Percentiles rank a stretch among this genome's conserved stretches.
Evolutionary conservation across 35 echinoderm and acorn worm species (phyloP).

Genomic region (Acanthaster planci): DNA sequence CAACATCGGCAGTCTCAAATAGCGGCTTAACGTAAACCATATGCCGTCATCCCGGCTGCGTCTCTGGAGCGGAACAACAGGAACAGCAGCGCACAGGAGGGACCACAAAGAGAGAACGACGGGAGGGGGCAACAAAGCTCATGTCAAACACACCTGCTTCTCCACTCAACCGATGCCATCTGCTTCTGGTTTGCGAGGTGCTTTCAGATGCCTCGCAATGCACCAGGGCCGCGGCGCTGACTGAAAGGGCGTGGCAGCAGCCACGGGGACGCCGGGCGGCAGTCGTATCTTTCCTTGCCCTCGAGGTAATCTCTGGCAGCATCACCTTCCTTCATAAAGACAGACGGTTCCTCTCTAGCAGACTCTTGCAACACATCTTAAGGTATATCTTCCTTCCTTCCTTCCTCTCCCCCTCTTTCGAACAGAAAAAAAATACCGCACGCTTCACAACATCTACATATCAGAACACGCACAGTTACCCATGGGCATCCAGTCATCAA

Average conservation of each 20-base stretch:
- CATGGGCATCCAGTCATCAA: too few species aligned
- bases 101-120: too few species aligned
- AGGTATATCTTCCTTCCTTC: constrained; percentile 24
- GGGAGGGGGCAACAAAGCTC: background rate
- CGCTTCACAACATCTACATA: too few species aligned
- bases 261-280: background rate
- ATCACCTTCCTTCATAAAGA: constrained; percentile 1
- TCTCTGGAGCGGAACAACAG: background rate
- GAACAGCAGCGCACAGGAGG: too few species aligned
- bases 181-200: background rate
- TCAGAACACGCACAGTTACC: too few species aligned
- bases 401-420: constrained; percentile 23
- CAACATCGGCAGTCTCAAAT: constrained; percentile 2
- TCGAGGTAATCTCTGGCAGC: constrained; percentile 3
- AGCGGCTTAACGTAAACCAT: background rate
- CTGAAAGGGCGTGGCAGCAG: constrained; percentile 1
- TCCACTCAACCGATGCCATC: background rate
- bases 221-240: background rate
- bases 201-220: constrained; percentile 2
- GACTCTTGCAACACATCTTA: background rate
- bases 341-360: background rate
- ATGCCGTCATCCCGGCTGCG: background rate
- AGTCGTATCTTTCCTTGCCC: constrained; percentile 12
- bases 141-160: constrained; percentile 1
- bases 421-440: background rate